Conservation (phyloP, 2,888 invertebrate species). For the Meloe dianella region DNA sequence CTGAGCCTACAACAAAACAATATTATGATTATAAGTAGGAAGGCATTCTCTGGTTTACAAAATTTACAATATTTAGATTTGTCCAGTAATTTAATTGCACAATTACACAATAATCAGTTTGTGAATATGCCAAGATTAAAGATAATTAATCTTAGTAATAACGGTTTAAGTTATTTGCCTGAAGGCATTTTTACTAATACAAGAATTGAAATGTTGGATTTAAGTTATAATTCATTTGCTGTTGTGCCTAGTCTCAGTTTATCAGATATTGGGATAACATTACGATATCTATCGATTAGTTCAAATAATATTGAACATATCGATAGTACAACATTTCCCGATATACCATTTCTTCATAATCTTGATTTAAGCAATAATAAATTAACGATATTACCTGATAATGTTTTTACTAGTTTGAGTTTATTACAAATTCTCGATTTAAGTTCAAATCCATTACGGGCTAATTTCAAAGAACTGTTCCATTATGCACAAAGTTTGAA, state of each 20-base stretch:
- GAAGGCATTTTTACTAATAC: constrained; percentile 82
- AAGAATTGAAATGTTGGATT: constrained; percentile 78
- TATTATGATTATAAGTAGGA: constrained; percentile 72
- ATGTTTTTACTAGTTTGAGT: constrained; percentile 83
- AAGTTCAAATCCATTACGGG: constrained; percentile 79
- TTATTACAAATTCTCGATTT: constrained; percentile 81
- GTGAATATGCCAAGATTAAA: constrained; percentile 76
- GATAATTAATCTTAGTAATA: constrained; percentile 74
- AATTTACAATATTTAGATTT: constrained; percentile 81
- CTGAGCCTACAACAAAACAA: constrained; percentile 77
- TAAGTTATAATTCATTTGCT: constrained; percentile 78
- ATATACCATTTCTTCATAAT: constrained; percentile 78
- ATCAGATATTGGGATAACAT: constrained; percentile 78
- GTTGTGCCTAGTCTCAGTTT: constrained; percentile 81
- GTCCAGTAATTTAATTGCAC: constrained; percentile 76
- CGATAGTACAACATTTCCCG: constrained; percentile 86
- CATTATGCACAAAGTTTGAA: constrained; percentile 84
- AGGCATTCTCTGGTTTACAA: constrained; percentile 77
- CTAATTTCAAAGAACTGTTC: constrained; percentile 86
- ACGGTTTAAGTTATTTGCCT: constrained; percentile 75
- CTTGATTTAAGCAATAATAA: constrained; percentile 82
- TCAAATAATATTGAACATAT: constrained; percentile 84
- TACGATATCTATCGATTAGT: constrained; percentile 78
- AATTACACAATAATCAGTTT: constrained; percentile 81
- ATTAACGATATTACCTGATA: constrained; percentile 84